Percentiles rank a stretch among this genome's conserved stretches.
phyloP scores from a whole-genome alignment of 2,888 invertebrate species.

The Plebejus melissa region DNA sequence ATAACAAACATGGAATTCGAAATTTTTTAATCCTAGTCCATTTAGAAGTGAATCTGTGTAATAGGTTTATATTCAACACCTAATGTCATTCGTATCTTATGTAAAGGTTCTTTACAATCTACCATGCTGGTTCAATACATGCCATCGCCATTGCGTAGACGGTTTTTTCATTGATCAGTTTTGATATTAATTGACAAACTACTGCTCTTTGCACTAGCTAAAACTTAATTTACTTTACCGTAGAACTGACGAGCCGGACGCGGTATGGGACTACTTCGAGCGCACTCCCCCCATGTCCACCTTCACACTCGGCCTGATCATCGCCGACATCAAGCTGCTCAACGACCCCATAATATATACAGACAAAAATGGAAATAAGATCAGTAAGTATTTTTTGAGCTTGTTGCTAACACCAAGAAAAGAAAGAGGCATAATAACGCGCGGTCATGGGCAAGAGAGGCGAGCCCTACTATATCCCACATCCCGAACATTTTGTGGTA shows the following conservation, averaged over 20 bases:
- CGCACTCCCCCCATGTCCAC: slow-evolving; percentile 87
- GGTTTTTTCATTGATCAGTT: neutral
- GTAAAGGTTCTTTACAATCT: too few relatives aligned
- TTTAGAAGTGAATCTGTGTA: too few relatives aligned
- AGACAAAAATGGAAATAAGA: slow-evolving; percentile 53
- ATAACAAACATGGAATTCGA: too few relatives aligned
- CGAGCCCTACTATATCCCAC: too few relatives aligned
- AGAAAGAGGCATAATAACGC: neutral
- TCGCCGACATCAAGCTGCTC: slow-evolving; percentile 80
- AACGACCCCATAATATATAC: slow-evolving; percentile 50
- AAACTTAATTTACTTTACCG: neutral
- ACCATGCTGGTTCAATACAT: too few relatives aligned
- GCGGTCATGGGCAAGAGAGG: too few relatives aligned
- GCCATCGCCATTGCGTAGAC: too few relatives aligned
- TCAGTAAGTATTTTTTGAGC: slow-evolving; percentile 47
- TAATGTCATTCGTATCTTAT: too few relatives aligned
- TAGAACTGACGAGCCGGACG: slow-evolving; percentile 77
- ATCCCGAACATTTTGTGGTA: too few relatives aligned
- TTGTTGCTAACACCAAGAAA: neutral
- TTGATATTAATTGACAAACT: neutral
- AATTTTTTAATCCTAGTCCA: too few relatives aligned
- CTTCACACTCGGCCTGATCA: slow-evolving; percentile 85
- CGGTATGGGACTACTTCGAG: slow-evolving; percentile 84
- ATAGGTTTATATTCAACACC: too few relatives aligned
- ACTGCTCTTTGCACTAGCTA: too few relatives aligned